Evolutionary conservation across 2,797 vertebrate genomes (phyloP).

Genomic region (Trichosurus vulpecula): DNA sequence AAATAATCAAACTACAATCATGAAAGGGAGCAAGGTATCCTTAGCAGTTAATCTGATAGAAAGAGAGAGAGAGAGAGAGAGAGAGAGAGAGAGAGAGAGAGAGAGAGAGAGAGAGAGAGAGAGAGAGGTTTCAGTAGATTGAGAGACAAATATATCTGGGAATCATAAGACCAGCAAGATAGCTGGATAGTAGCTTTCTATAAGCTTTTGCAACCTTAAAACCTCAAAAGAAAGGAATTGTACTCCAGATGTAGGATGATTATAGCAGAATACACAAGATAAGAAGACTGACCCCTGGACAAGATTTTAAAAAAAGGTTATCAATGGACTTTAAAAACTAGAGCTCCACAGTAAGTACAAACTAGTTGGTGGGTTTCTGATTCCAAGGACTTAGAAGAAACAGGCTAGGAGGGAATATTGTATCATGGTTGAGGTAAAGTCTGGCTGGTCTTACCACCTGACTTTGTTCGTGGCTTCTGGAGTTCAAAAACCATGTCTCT

Average conservation of each 20-base stretch:
- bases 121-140: background rate
- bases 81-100: background rate
- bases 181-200: too few species aligned
- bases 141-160: background rate
- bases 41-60: background rate
- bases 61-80: background rate
- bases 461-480: background rate
- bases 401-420: background rate
- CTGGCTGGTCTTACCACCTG: background rate
- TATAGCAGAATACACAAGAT: background rate
- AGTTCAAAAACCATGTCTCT: background rate
- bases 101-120: too few species aligned
- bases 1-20: background rate
- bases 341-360: background rate
- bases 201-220: background rate
- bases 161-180: background rate
- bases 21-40: background rate
- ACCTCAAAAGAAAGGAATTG: background rate
- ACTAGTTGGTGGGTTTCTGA: background rate
- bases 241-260: background rate
- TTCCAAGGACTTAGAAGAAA: background rate
- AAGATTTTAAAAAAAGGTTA: background rate
- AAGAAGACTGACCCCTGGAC: background rate
- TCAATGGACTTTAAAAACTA: background rate
- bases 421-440: background rate